A percentile compares a stretch with the other conserved stretches of the same genome.
Evolutionary conservation across 2,797 vertebrate genomes (phyloP).

Genomic region (Paguma larvata): DNA sequence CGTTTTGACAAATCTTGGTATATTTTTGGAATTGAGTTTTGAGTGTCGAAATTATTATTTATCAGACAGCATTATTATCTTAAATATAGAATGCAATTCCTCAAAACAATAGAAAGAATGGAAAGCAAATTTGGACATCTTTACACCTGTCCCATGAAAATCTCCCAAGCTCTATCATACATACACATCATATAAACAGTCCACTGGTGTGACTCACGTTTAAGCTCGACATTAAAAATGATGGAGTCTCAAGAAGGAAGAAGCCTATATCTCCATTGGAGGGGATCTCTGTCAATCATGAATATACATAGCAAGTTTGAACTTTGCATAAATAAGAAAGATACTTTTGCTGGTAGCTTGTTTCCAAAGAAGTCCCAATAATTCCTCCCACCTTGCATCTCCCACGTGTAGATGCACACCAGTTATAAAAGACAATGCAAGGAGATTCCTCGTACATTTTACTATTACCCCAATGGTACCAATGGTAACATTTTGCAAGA

Average conservation of each 20-base stretch:
- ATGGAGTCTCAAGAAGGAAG: background rate
- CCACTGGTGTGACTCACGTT: background rate
- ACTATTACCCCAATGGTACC: background rate
- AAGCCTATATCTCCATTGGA: background rate
- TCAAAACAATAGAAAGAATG: slow-evolving; percentile 9
- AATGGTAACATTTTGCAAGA: background rate
- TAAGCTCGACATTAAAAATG: background rate
- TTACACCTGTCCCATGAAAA: background rate
- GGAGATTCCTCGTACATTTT: background rate
- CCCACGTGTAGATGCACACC: too few species aligned
- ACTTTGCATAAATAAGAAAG: background rate
- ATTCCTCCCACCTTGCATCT: background rate
- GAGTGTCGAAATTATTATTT: background rate
- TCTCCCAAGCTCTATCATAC: background rate
- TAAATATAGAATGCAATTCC: background rate
- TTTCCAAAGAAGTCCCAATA: background rate
- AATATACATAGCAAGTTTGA: background rate
- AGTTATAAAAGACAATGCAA: background rate
- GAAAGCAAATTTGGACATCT: background rate
- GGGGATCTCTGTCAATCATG: background rate
- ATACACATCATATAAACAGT: too few species aligned
- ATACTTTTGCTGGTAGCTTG: background rate
- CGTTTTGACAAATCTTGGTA: background rate
- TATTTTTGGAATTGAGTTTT: background rate
- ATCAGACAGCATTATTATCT: background rate